These are phyloP conservation scores for Alexandromys fortis DNA, from an alignment of 2,113 vertebrate genomes.

Conservation along the genomic window DNA sequence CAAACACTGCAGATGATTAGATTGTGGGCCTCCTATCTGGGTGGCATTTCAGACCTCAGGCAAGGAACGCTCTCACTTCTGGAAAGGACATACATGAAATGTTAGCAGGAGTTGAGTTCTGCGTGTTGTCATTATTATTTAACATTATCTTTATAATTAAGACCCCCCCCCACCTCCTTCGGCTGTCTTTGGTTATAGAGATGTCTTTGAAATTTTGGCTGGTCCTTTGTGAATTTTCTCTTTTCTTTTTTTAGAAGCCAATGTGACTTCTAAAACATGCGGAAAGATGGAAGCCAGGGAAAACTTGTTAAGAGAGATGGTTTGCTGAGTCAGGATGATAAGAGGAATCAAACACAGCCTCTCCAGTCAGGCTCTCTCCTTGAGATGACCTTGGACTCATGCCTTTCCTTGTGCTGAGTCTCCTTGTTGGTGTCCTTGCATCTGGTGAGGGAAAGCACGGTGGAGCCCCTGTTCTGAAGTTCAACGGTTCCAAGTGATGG, in stretches of 20 bases:
- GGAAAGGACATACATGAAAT: background rate
- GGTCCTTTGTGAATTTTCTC: background rate
- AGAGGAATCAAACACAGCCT: background rate
- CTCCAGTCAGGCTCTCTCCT: background rate
- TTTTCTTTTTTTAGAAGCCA: conserved; percentile 11
- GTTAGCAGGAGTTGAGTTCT: background rate
- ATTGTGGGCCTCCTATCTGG: conserved; percentile 82
- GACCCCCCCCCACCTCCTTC: conserved; percentile 42
- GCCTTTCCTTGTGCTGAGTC: background rate
- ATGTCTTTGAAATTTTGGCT: conserved; percentile 80
- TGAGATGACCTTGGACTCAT: conserved; percentile 50
- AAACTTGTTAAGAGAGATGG: conserved; percentile 11
- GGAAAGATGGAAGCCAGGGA: background rate
- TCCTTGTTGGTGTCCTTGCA: background rate
- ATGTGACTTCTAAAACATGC: conserved; percentile 57
- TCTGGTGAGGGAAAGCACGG: background rate
- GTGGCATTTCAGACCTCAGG: conserved; percentile 81
- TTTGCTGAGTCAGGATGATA: conserved; percentile 63
- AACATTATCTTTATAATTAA: background rate
- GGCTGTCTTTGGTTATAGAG: conserved; percentile 78
- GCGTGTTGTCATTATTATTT: background rate
- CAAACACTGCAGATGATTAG: conserved; percentile 83
- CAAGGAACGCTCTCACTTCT: conserved; percentile 62
- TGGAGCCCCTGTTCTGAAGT: background rate
- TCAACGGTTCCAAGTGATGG: background rate